phyloP scores from a whole-genome alignment of 2,888 invertebrate species.

The Ceriagrion tenellum region DNA sequence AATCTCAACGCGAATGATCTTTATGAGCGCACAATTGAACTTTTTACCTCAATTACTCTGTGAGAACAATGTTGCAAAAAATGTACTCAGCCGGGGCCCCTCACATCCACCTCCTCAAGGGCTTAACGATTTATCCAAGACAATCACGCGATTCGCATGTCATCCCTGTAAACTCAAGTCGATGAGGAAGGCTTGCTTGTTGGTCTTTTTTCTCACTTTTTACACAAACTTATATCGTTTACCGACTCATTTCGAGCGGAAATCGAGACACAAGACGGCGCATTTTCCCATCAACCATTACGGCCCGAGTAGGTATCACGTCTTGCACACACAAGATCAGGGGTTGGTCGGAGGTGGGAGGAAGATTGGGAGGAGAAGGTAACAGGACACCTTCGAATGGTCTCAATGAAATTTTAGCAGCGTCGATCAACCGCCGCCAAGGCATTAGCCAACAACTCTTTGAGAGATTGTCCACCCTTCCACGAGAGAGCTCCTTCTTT shows the following conservation, averaged over 20 bases:
- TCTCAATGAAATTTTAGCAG: slow-evolving; percentile 16
- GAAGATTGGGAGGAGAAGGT: not conserved
- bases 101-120: not conserved
- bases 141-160: not conserved
- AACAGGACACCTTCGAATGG: not conserved
- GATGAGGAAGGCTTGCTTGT: not conserved
- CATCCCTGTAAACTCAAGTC: not conserved
- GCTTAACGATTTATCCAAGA: not conserved
- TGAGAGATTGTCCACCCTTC: slow-evolving; percentile 6
- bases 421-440: not conserved
- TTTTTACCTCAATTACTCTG: no score
- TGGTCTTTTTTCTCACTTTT: not conserved
- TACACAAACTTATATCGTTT: not conserved
- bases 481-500: not conserved
- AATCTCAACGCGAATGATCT: no score
- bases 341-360: not conserved
- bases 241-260: slow-evolving; percentile 5
- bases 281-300: slow-evolving; percentile 18
- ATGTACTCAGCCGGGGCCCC: not conserved
- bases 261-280: not conserved
- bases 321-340: no score
- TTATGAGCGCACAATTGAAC: no score
- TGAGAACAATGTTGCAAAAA: not conserved
- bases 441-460: not conserved
- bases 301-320: not conserved